A percentile compares a stretch with the other conserved stretches of the same genome.
Conservation (phyloP, 2,888 invertebrate species). For the Melanotus villosus region DNA sequence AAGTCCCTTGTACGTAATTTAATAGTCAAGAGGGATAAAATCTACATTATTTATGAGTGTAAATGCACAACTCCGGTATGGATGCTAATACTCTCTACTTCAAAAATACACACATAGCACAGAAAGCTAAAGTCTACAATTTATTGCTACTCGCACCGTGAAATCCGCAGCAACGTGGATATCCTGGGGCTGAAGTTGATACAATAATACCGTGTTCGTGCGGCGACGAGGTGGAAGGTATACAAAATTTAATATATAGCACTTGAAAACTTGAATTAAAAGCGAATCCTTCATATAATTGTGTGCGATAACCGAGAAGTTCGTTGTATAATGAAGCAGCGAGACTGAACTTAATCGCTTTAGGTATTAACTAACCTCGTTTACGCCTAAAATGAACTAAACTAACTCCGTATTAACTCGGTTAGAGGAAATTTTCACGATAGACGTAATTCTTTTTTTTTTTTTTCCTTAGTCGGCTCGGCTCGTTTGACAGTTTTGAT, state of each 20-base stretch:
- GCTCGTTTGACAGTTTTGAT: not conserved
- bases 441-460: not conserved
- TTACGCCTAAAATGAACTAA: constrained; percentile 28
- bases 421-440: constrained; percentile 16
- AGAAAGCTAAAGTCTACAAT: constrained; percentile 32
- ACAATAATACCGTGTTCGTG: constrained; percentile 35
- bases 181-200: constrained; percentile 30
- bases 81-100: constrained; percentile 28
- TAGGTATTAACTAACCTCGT: constrained; percentile 29
- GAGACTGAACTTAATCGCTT: constrained; percentile 30
- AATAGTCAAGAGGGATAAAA: constrained; percentile 19
- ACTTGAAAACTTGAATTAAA: constrained; percentile 39
- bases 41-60: constrained; percentile 17
- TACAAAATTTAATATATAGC: constrained; percentile 35
- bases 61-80: constrained; percentile 16
- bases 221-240: constrained; percentile 33
- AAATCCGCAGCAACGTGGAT: constrained; percentile 34
- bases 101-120: constrained; percentile 14
- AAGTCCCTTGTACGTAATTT: constrained; percentile 19
- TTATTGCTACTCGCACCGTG: constrained; percentile 31
- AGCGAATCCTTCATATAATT: constrained; percentile 38
- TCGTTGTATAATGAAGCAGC: constrained; percentile 27
- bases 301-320: constrained; percentile 34
- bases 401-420: constrained; percentile 21
- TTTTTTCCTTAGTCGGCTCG: not conserved